Evolutionary conservation across 2,888 invertebrate species (phyloP).

Genomic region (Eurytoma adleriae): DNA sequence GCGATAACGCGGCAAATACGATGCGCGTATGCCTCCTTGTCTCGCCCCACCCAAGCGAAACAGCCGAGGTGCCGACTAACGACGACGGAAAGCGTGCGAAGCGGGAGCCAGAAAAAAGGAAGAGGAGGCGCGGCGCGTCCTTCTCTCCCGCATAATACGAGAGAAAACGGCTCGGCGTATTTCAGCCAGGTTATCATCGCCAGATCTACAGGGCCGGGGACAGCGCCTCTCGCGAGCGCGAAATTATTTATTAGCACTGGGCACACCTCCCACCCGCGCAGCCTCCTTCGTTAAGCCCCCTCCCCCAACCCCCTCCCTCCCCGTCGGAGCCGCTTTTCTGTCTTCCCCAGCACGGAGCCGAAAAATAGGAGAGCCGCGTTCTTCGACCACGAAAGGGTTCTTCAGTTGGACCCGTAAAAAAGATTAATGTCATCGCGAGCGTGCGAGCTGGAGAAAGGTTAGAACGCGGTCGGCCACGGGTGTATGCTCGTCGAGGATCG

Average conservation of each 20-base stretch:
- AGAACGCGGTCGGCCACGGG: neutral
- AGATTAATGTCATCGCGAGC: constrained; percentile 69
- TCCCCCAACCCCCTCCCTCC: neutral
- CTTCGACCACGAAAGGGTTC: constrained; percentile 60
- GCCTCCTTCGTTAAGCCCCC: constrained; percentile 53
- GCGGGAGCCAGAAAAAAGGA: constrained; percentile 15
- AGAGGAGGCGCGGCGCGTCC: neutral
- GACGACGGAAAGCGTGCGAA: neutral
- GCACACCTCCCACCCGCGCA: constrained; percentile 63
- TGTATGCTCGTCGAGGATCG: neutral
- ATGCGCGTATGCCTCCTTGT: constrained; percentile 1
- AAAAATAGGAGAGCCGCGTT: constrained; percentile 55
- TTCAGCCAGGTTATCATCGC: constrained; percentile 74
- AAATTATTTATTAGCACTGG: constrained; percentile 75
- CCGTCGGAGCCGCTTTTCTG: constrained; percentile 7
- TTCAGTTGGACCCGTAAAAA: constrained; percentile 69
- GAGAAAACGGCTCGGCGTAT: constrained; percentile 66
- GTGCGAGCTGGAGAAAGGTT: constrained; percentile 9
- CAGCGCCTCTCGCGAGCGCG: constrained; percentile 66
- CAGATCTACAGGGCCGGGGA: constrained; percentile 75
- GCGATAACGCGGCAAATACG: constrained; percentile 35
- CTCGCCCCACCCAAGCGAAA: neutral
- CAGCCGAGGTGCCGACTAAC: neutral
- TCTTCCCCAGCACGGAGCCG: constrained; percentile 56
- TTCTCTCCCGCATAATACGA: neutral